Evolutionary conservation across 2,888 invertebrate species (phyloP), one percentile per base, ranked within the genome.

Genomic region (Hybos culiciformis): DNA sequence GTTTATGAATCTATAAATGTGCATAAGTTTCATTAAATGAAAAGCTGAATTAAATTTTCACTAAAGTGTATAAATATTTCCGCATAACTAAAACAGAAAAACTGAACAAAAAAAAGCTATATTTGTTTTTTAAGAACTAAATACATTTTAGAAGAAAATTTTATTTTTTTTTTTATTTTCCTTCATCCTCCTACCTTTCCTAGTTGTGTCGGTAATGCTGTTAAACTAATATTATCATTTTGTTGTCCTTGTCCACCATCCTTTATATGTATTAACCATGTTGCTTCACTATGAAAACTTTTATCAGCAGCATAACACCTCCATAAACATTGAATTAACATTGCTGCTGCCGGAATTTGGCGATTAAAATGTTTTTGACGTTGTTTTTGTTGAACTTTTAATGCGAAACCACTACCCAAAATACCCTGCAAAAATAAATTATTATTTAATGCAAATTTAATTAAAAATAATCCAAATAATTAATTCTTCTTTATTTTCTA

Each of bases 381-480:
- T 63, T 85, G 84, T 60, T 85, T 85, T 62, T 85, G 85, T 61
- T 86, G 85, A 23, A 86, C 85, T 69, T 86, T 86, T 47, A 86
- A 66, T 37, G 85, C 85, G 63, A 86, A 86, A 14, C 85, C 85
- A 41, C 84, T 84, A 37, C 85, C 85, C 31, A 86, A 68, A 52
- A 86, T 86, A 50, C 86, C 85, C 84, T 85, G n/a, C n/a, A n/a
- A n/a, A n/a, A n/a, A n/a, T n/a, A n/a, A n/a, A n/a, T n/a, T n/a
- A n/a, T n/a, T n/a, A n/a, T n/a, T 14, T 34, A 17, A 26, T 40
- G 11, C 23, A 37, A 36, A 36, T 8, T 6, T 14, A 44, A 42
- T 36, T 15, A 39, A 20, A 21, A 18, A 24, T 15, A 34, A 12
- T 24, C 33, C 17, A 24, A 15, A n/a, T n/a, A n/a, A n/a, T n/a